phyloP scores from a whole-genome alignment of 2,113 vertebrate species.

The Pholis gunnellus region DNA sequence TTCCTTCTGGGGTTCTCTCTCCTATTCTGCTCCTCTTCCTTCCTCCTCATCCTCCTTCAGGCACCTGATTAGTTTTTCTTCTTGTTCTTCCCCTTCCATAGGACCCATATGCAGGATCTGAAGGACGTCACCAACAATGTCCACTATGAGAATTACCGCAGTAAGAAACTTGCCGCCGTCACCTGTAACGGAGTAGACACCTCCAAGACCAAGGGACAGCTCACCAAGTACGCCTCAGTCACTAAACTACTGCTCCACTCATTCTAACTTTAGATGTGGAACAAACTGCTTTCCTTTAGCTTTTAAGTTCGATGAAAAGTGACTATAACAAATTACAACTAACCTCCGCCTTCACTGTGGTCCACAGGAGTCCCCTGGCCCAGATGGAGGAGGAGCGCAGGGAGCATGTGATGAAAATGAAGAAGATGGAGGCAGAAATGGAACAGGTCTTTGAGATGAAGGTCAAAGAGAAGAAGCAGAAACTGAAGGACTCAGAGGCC shows the following conservation, averaged over 20 bases:
- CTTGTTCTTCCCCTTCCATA: slow-evolving; percentile 3
- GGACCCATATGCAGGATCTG: slow-evolving; percentile 88
- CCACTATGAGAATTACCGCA: slow-evolving; percentile 88
- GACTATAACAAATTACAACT: not conserved
- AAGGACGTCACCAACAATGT: slow-evolving; percentile 89
- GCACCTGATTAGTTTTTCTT: not conserved
- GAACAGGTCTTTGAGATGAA: slow-evolving; percentile 91
- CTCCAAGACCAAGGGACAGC: slow-evolving; percentile 83
- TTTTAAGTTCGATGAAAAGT: not conserved
- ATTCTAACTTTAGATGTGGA: not conserved
- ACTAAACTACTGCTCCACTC: not conserved
- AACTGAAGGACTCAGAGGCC: slow-evolving; percentile 88
- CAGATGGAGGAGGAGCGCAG: slow-evolving; percentile 89
- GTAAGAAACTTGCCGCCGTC: slow-evolving; percentile 86
- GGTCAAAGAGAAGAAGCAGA: slow-evolving; percentile 89
- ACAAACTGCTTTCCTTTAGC: not conserved
- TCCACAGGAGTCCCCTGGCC: slow-evolving; percentile 85
- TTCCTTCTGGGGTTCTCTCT: not conserved
- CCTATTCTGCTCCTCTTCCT: not conserved
- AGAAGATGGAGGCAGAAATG: slow-evolving; percentile 90
- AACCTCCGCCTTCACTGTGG: not conserved
- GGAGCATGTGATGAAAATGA: slow-evolving; percentile 89
- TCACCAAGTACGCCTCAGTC: slow-evolving; percentile 80
- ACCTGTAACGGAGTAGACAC: slow-evolving; percentile 86
- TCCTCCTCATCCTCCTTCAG: not conserved